These are phyloP conservation scores for Drosophila basisetae DNA, from an alignment of 2,888 invertebrate genomes.

Conservation along the genomic window DNA sequence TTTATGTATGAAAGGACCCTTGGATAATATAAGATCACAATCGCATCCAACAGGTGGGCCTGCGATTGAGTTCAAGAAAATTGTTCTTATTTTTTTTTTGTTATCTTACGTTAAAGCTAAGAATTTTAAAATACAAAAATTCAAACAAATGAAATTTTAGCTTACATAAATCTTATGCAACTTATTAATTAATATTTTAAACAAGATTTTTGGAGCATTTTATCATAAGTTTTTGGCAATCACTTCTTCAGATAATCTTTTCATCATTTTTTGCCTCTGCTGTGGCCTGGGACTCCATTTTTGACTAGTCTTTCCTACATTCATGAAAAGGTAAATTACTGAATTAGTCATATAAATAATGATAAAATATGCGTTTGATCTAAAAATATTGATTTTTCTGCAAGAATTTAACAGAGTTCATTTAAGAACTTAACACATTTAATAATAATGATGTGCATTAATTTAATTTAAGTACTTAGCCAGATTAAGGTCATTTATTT, in stretches of 20 bases:
- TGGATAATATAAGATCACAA: not conserved
- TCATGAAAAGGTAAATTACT: not conserved
- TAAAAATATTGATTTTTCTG: not conserved
- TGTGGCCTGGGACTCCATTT: not conserved
- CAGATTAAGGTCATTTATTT: not conserved
- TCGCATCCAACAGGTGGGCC: not conserved
- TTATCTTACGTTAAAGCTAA: not conserved
- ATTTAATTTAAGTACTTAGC: not conserved
- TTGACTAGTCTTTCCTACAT: not conserved
- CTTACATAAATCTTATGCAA: not conserved
- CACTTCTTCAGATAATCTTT: not conserved
- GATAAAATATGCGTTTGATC: not conserved
- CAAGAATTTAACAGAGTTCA: no score
- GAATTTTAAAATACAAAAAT: not conserved
- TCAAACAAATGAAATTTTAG: not conserved
- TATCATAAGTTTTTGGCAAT: not conserved
- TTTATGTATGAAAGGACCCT: not conserved
- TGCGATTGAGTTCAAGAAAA: not conserved
- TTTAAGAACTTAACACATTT: not conserved
- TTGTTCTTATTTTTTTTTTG: not conserved
- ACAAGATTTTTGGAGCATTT: not conserved
- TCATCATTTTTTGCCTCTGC: not conserved
- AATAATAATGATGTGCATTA: not conserved
- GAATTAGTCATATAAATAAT: not conserved
- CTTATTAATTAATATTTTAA: not conserved